A percentile compares a stretch with the other conserved stretches of the same genome.
Evolutionary conservation across 2,797 vertebrate species (phyloP).

Genomic region (Lophius americanus): DNA sequence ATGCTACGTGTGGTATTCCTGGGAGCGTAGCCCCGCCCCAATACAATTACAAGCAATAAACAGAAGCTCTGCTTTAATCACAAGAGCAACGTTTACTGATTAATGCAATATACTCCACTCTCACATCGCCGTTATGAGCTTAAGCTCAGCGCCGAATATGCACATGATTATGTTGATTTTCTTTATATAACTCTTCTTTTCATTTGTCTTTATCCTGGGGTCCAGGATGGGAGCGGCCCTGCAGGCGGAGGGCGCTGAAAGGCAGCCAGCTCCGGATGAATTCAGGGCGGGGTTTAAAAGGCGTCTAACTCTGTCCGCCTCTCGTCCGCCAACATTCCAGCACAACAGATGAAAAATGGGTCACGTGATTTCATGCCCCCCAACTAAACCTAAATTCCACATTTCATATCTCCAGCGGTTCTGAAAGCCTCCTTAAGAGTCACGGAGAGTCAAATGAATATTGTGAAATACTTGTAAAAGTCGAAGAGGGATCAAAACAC

Average conservation of each 20-base stretch:
- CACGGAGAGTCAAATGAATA: no score
- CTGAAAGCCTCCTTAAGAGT: no score
- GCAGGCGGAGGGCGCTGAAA: constrained; percentile 28
- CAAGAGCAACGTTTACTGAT: constrained; percentile 78
- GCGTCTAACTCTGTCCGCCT: constrained; percentile 4
- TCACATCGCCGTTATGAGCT: constrained; percentile 73
- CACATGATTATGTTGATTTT: constrained; percentile 75
- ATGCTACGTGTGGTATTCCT: constrained; percentile 69
- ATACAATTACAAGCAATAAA: constrained; percentile 82
- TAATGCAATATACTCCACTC: constrained; percentile 77
- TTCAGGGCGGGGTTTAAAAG: constrained; percentile 40
- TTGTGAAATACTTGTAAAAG: no score
- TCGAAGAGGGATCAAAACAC: no score
- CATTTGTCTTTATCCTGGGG: constrained; percentile 64
- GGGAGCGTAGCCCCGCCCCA: constrained; percentile 69
- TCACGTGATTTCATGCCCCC: constrained; percentile 9
- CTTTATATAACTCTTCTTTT: constrained; percentile 66
- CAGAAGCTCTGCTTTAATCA: constrained; percentile 79
- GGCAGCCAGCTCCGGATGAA: constrained; percentile 20
- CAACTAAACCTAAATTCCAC: neutral
- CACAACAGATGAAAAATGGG: constrained; percentile 7
- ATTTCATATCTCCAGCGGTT: constrained; percentile 9
- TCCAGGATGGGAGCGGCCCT: constrained; percentile 33
- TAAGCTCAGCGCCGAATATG: constrained; percentile 70
- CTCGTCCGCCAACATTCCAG: constrained; percentile 19